phyloP scores from a whole-genome alignment of 2,888 invertebrate genomes.

The Amblyteles armatorius region DNA sequence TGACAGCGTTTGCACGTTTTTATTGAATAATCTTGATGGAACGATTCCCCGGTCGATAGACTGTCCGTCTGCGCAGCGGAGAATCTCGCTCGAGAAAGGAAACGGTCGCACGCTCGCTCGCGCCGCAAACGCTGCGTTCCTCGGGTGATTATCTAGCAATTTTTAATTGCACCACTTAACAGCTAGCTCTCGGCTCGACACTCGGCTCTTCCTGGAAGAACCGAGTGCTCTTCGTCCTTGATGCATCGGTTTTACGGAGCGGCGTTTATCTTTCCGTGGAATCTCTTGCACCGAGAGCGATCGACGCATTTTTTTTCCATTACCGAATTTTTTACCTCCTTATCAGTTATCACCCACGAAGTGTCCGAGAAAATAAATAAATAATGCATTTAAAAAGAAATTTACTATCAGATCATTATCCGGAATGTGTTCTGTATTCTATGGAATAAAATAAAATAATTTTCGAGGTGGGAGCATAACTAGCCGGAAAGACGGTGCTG shows the following conservation, averaged over 20 bases:
- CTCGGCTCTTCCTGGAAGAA: slow-evolving; percentile 38
- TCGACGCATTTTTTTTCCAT: no score
- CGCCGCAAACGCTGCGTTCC: background rate
- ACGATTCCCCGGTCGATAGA: background rate
- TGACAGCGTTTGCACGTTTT: background rate
- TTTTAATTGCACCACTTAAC: slow-evolving; percentile 64
- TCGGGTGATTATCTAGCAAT: slow-evolving; percentile 50
- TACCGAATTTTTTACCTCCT: no score
- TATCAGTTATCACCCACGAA: no score
- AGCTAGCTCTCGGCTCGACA: slow-evolving; percentile 1
- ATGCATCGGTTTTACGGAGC: background rate
- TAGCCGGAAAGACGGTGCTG: slow-evolving; percentile 30
- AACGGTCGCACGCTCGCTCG: slow-evolving; percentile 27
- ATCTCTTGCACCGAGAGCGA: background rate
- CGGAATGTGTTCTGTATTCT: no score
- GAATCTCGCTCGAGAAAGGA: slow-evolving; percentile 37
- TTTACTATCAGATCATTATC: no score
- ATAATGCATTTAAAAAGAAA: no score
- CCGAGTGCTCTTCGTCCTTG: slow-evolving; percentile 27
- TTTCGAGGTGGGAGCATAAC: background rate
- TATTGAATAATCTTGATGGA: background rate
- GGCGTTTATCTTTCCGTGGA: background rate
- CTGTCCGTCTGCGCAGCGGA: background rate
- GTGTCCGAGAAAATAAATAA: no score
- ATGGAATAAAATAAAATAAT: no score